Conservation (phyloP, 2,888 invertebrate genomes). For the Megalurothrips usitatus region DNA sequence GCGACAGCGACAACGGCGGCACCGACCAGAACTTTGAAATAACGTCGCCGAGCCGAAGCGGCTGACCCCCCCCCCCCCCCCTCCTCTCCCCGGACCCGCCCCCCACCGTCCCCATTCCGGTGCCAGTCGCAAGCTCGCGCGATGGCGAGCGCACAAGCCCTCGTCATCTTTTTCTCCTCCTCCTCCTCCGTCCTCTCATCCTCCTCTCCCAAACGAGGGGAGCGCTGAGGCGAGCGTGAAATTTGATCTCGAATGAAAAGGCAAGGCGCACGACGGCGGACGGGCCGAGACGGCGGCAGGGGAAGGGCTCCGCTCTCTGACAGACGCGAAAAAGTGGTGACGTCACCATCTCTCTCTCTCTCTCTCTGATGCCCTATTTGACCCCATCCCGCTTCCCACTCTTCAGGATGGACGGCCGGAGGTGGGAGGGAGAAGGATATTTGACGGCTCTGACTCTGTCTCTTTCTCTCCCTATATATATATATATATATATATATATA, state of each 20-base stretch:
- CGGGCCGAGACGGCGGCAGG: too few relatives aligned
- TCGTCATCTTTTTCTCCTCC: neutral
- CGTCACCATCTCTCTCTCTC: neutral
- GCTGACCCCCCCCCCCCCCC: neutral
- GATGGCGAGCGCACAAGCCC: neutral
- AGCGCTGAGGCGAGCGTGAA: neutral
- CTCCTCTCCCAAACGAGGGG: neutral
- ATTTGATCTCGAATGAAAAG: conserved; percentile 17
- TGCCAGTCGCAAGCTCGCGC: neutral
- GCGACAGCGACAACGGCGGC: neutral
- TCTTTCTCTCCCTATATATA: too few relatives aligned
- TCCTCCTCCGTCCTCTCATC: neutral
- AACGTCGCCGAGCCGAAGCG: neutral
- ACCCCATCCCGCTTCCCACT: too few relatives aligned
- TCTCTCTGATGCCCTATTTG: too few relatives aligned
- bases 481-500: too few relatives aligned
- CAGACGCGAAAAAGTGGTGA: neutral
- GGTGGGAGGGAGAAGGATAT: too few relatives aligned
- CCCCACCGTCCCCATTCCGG: neutral
- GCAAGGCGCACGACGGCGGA: too few relatives aligned
- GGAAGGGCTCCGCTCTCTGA: neutral
- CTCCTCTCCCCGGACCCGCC: neutral
- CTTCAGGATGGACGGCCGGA: too few relatives aligned
- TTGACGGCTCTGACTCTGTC: too few relatives aligned
- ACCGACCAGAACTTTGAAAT: conserved; percentile 22